A percentile compares a stretch with the other conserved stretches of the same genome.
Conservation (phyloP, 2,797 vertebrate species). For the Pangasius macronema region DNA sequence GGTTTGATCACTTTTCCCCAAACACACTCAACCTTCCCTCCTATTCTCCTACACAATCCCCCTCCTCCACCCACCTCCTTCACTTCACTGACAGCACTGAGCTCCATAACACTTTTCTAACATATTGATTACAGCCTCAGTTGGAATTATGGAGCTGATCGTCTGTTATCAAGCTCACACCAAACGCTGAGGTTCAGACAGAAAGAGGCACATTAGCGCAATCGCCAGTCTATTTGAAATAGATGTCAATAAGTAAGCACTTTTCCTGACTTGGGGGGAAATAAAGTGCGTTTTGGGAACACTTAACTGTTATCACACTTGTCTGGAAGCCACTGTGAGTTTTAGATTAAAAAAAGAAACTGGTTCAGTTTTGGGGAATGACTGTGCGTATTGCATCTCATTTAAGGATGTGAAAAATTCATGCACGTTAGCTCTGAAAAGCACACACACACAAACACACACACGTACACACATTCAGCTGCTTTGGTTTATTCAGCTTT, state of each 20-base stretch:
- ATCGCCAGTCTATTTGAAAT: conserved; percentile 56
- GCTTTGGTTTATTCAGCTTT: conserved; percentile 49
- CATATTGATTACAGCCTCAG: conserved; percentile 55
- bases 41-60: conserved; percentile 56
- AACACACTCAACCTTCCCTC: conserved; percentile 22
- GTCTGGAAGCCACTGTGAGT: conserved; percentile 31
- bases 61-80: conserved; percentile 37
- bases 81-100: conserved; percentile 36
- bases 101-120: conserved; percentile 70
- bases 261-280: conserved; percentile 45
- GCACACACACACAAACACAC: background rate
- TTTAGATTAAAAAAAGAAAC: conserved; percentile 8
- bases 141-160: conserved; percentile 67
- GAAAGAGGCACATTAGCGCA: conserved; percentile 70
- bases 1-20: conserved; percentile 41
- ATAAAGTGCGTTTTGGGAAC: conserved; percentile 29
- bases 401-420: conserved; percentile 33
- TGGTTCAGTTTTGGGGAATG: background rate
- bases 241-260: conserved; percentile 70
- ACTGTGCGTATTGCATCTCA: conserved; percentile 10
- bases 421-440: conserved; percentile 4
- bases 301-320: conserved; percentile 21
- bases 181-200: conserved; percentile 60
- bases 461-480: conserved; percentile 2
- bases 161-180: conserved; percentile 64